Conservation (phyloP, 2,113 vertebrate genomes). For the Oreochromis aureus region DNA sequence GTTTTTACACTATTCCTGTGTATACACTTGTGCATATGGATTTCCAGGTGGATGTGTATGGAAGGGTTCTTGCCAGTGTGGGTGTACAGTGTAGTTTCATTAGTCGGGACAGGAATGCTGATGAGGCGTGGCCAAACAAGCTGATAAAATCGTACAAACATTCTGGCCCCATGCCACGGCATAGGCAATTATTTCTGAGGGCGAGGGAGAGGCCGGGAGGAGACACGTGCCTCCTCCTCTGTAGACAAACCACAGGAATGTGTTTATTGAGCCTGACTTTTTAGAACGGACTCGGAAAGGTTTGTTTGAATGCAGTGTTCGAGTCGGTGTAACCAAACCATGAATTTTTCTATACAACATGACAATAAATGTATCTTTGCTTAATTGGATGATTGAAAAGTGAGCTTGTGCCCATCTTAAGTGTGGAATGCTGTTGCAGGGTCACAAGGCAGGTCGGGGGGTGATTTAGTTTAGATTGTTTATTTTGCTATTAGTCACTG, state of each 20-base stretch:
- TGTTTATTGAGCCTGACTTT: not conserved
- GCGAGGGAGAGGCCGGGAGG: constrained; percentile 15
- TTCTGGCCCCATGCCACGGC: constrained; percentile 30
- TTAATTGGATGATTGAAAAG: not conserved
- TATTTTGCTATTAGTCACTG: not conserved
- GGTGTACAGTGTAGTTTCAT: constrained; percentile 37
- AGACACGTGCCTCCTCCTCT: not conserved
- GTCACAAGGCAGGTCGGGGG: not conserved
- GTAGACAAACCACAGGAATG: constrained; percentile 3
- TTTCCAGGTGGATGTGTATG: not conserved
- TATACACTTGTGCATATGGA: not conserved
- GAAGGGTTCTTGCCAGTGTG: not conserved
- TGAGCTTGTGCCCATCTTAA: not conserved
- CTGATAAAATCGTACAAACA: constrained; percentile 54
- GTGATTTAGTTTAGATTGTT: not conserved
- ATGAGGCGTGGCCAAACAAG: constrained; percentile 47
- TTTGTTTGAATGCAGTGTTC: not conserved
- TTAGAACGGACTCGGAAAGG: not conserved
- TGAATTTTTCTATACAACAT: not conserved
- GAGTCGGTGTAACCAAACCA: fast-evolving
- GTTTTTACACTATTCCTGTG: not conserved
- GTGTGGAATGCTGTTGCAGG: fast-evolving
- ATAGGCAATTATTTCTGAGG: constrained; percentile 49
- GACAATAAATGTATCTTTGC: not conserved
- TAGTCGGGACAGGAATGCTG: constrained; percentile 48